Base-by-base conservation (phyloP, 2,797 vertebrate species). In the Enteromius thamalakanensis region DNA sequence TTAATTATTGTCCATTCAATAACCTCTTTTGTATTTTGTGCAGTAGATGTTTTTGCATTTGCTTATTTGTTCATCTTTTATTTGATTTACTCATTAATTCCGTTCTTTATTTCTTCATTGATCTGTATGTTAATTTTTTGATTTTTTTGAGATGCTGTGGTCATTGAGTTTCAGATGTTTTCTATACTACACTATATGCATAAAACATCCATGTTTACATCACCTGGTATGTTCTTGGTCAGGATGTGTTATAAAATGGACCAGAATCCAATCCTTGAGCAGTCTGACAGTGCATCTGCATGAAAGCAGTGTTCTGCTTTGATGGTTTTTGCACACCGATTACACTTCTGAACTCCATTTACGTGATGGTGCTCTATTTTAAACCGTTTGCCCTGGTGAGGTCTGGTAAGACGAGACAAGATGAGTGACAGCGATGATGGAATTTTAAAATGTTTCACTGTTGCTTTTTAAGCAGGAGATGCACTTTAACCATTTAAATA, bases 401-500 rank as follows among this genome's bases (percentile, higher is more conserved):
- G 71, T 53, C 71, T 53, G 10, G 71, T 74, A 74, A 53, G 71
- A 53, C 6, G 49, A n/a, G 19, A 47, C 29, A n/a, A 74, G 49
- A 74, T n/a, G 72, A 60, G 53, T 17, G 74, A 76, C 53, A n/a
- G 53, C 4, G 0, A 26, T 60, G n/a, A 76, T 76, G 74, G 53
- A 26, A 60, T 60, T 76, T 76, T 60, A 76, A 76, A 76, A 76
- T 21, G 74, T 26, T 76, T 76, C 8, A 7, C 14, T 76, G 12
- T 76, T 40, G 21, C 53, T 26, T 60, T 76, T 58, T 60, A 40
- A 60, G 53, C 21, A 76, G 74, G 53, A 60, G 58, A 76, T 76
- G 74, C 74, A 60, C 34, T 76, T 60, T 60, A 40, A 76, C 74
- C 34, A 60, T 76, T 76, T 9, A 76, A 76, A 60, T 42, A 19